Evolutionary conservation across 2,888 invertebrate genomes (phyloP).

Genomic region (Norana najaformis): DNA sequence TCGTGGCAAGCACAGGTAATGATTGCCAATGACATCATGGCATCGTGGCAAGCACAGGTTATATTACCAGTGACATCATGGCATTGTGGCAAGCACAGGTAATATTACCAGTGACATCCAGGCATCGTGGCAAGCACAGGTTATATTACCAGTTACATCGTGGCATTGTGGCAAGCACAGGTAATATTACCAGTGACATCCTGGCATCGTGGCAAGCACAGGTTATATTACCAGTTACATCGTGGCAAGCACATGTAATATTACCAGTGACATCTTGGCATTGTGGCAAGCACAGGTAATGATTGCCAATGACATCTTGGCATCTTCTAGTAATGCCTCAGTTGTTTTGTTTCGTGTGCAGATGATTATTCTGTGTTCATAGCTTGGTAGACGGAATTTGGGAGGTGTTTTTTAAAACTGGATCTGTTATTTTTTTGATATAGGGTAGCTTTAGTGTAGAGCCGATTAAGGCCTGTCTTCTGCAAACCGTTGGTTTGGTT

Average conservation of each 20-base stretch:
- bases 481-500: too few relatives aligned
- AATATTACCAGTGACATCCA: too few relatives aligned
- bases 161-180: conserved; percentile 89
- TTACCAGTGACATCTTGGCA: conserved; percentile 82
- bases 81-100: conserved; percentile 89
- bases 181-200: too few relatives aligned
- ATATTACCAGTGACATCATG: too few relatives aligned
- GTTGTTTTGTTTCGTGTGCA: not conserved
- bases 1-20: conserved; percentile 89
- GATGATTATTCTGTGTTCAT: not conserved
- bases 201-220: conserved; percentile 88
- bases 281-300: conserved; percentile 83
- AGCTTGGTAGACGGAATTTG: too few relatives aligned
- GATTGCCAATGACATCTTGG: not conserved
- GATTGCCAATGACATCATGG: too few relatives aligned
- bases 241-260: conserved; percentile 80
- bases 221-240: conserved; percentile 77
- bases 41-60: conserved; percentile 89
- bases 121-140: conserved; percentile 89
- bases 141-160: too few relatives aligned
- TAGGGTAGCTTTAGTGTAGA: too few relatives aligned
- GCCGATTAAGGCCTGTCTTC: too few relatives aligned
- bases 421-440: too few relatives aligned
- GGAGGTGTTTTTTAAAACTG: too few relatives aligned
- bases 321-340: too few relatives aligned